Evolutionary conservation across 2,113 vertebrate genomes (phyloP), one percentile per base, ranked within the genome.

Genomic region (Acrocephalus arundinaceus): DNA sequence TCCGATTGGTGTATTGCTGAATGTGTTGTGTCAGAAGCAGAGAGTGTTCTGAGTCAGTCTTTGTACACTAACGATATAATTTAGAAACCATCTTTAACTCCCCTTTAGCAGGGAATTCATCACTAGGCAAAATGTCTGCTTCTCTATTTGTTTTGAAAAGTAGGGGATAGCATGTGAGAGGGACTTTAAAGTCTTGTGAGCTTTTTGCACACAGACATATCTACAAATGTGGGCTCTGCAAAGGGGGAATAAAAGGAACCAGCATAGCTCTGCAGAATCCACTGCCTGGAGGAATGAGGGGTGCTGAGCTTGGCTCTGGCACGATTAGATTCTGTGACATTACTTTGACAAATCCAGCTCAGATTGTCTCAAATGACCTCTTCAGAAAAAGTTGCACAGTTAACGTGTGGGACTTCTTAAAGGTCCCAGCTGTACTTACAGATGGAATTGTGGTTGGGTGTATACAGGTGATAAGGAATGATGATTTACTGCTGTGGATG

Each of bases 391-490:
- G 1, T 5, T 15, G 7, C 16, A 3, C 33, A 46, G 52, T 41
- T 43, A 13, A 43, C 0, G 1, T 1, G 7, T 55, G 62, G 27
- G 58, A 23, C 24, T 35, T 18, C 52, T 18, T 15, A 37, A 49
- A 85, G 43, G 39, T 61, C 41, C 21, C 52, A 45, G 45, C 45
- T 78, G 57, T 27, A 4, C n/a, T 6, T 28, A 39, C 23, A 37
- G 45, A 14, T 1, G 10, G 45, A 75, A 13, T 8, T 27, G 55
- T n/a, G 33, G 6, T 6, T 46, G 52, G 28, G 25, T 35, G 6
- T n/a, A 5, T 4, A 13, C 1, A 6, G 3, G 1, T 12, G 33
- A 21, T 43, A 28, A 54, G 31, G 9, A 54, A 63, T 6, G 20
- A 41, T 58, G 65, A 46, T 81, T 54, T 54, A n/a, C 25, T 58